Conservation (phyloP, 2,888 invertebrate genomes). For the Cinara cedri region DNA sequence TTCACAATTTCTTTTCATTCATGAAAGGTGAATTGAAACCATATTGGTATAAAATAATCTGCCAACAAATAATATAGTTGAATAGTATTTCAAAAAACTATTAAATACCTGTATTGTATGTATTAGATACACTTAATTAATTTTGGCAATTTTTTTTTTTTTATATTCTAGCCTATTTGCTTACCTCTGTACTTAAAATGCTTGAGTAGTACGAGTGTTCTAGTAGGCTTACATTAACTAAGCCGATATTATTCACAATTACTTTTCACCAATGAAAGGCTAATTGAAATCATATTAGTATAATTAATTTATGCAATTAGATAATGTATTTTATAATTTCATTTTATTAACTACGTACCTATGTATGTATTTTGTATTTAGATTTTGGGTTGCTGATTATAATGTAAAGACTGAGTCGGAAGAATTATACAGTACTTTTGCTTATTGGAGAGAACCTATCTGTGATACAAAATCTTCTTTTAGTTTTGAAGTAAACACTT, state of each 20-base stretch:
- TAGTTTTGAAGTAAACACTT: slow-evolving; percentile 45
- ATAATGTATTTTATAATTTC: background rate
- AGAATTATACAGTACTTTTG: slow-evolving; percentile 53
- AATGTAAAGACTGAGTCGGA: slow-evolving; percentile 56
- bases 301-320: background rate
- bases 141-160: too few relatives aligned
- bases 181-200: background rate
- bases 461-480: slow-evolving; percentile 52
- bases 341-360: background rate
- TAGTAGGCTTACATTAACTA: slow-evolving; percentile 4
- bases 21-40: background rate
- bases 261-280: background rate
- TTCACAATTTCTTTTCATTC: background rate
- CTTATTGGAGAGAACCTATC: slow-evolving; percentile 51
- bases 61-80: too few relatives aligned
- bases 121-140: too few relatives aligned
- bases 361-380: slow-evolving; percentile 3
- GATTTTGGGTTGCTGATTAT: slow-evolving; percentile 56
- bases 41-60: background rate
- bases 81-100: too few relatives aligned
- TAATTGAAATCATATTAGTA: slow-evolving; percentile 6
- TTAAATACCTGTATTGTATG: too few relatives aligned
- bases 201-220: slow-evolving; percentile 11
- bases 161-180: slow-evolving; percentile 4
- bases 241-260: slow-evolving; percentile 18